These are phyloP conservation scores for Acanthornis magna DNA, from an alignment of 2,797 vertebrate species.

Conservation along the genomic window DNA sequence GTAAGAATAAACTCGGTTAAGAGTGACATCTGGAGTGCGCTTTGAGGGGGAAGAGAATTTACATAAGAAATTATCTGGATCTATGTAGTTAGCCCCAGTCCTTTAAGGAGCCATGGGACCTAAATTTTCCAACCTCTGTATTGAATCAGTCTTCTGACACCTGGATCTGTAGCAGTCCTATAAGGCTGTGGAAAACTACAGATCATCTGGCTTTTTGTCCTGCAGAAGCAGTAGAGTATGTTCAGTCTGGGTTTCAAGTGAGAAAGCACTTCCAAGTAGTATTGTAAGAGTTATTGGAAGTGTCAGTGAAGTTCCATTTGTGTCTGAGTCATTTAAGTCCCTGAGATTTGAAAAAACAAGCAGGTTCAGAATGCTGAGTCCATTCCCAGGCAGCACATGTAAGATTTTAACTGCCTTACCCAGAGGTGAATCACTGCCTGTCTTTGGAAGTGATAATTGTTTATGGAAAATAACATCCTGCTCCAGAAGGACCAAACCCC, in stretches of 20 bases:
- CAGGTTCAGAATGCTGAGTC: background rate
- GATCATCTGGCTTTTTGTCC: background rate
- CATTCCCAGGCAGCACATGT: background rate
- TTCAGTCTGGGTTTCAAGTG: background rate
- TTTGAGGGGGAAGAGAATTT: background rate
- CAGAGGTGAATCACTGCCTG: background rate
- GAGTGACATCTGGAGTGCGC: background rate
- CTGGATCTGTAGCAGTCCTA: background rate
- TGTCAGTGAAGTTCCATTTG: background rate
- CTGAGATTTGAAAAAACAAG: background rate
- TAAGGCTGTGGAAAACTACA: background rate
- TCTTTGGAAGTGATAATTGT: background rate
- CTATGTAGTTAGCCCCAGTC: background rate
- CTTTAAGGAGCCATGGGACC: background rate
- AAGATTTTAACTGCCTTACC: background rate
- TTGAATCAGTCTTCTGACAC: background rate
- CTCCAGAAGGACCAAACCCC: background rate
- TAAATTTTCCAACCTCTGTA: background rate
- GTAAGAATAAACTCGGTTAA: background rate
- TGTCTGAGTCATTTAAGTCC: background rate
- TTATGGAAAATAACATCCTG: background rate
- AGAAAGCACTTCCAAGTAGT: background rate
- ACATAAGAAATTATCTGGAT: background rate
- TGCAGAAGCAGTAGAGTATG: background rate
- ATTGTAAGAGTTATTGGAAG: background rate